phyloP scores from a whole-genome alignment of 2,797 vertebrate genomes.

The Sebastes oblongus region DNA sequence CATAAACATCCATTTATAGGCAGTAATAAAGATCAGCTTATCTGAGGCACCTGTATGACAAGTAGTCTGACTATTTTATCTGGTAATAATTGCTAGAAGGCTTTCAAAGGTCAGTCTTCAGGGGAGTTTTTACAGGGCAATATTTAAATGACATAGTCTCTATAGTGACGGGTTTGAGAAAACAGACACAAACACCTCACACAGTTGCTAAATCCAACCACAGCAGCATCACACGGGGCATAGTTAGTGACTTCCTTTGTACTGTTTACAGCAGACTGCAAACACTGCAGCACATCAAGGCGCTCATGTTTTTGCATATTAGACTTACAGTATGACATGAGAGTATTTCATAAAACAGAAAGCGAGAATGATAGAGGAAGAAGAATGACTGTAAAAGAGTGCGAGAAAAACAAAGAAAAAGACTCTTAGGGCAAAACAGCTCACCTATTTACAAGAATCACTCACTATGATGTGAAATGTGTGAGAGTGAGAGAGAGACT shows the following conservation, averaged over 20 bases:
- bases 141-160: conserved; percentile 29
- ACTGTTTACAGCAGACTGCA: conserved; percentile 27
- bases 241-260: conserved; percentile 38
- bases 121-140: conserved; percentile 16
- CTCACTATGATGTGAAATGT: conserved; percentile 31
- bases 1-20: not conserved
- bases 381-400: not conserved
- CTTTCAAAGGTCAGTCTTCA: conserved; percentile 49
- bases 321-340: not conserved
- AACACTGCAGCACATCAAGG: not conserved
- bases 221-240: conserved; percentile 6
- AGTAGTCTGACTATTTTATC: conserved; percentile 10
- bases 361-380: not conserved
- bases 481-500: conserved; percentile 1
- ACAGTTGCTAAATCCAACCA: conserved; percentile 23
- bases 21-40: conserved; percentile 5
- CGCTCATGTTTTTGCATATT: not conserved
- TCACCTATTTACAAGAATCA: conserved; percentile 46
- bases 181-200: not conserved
- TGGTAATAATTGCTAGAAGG: not conserved
- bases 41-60: conserved; percentile 12
- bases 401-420: not conserved
- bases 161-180: not conserved
- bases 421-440: not conserved
- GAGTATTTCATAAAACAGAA: conserved; percentile 23